These are phyloP conservation scores for Hipposideros larvatus DNA, from an alignment of 2,797 vertebrate species.

Conservation along the genomic window DNA sequence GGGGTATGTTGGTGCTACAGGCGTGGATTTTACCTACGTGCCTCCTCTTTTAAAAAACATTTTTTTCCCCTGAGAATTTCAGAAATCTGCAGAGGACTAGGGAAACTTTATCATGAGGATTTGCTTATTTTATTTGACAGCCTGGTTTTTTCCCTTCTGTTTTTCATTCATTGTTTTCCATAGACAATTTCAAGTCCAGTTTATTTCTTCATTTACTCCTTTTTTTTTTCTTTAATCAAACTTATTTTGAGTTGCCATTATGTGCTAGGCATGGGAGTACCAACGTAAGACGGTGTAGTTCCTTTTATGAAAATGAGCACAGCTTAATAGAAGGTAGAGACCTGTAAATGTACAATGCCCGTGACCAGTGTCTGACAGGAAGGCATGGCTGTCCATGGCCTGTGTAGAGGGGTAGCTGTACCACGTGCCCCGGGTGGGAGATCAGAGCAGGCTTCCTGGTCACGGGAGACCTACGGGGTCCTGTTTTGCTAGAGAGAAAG, in stretches of 20 bases:
- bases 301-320: not conserved
- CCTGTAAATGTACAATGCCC: accelerated
- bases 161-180: not conserved
- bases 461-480: not conserved
- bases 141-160: not conserved
- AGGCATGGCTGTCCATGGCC: accelerated
- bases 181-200: not conserved
- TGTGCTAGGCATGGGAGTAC: not conserved
- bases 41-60: not conserved
- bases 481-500: not conserved
- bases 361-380: accelerated
- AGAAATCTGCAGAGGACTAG: not conserved
- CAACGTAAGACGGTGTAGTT: accelerated
- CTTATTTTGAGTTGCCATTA: not conserved
- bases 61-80: not conserved
- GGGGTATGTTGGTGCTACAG: accelerated
- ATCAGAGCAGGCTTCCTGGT: not conserved
- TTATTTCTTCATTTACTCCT: not conserved
- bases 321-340: not conserved
- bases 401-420: accelerated
- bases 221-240: not conserved
- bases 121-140: accelerated
- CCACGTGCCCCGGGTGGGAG: accelerated
- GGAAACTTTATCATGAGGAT: accelerated
- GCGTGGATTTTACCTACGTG: not conserved